Evolutionary conservation across 2,113 vertebrate species (phyloP).

Genomic region (Passer domesticus): DNA sequence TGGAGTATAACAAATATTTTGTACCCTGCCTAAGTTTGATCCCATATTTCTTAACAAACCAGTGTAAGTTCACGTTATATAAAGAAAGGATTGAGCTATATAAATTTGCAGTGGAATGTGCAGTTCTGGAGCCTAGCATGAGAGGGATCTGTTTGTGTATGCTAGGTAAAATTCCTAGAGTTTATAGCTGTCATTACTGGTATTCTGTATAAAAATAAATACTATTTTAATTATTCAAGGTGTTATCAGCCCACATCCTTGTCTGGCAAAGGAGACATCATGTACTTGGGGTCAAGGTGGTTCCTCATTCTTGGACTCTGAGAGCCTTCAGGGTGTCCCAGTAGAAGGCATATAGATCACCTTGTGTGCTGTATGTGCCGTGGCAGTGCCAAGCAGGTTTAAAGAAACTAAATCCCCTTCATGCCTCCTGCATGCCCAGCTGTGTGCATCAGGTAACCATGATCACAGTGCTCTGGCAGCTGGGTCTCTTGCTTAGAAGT

Average conservation of each 20-base stretch:
- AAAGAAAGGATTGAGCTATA: not conserved
- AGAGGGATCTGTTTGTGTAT: not conserved
- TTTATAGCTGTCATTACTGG: not conserved
- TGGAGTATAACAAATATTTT: not conserved
- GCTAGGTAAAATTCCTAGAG: not conserved
- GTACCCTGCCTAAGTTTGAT: not conserved
- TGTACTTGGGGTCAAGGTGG: not conserved
- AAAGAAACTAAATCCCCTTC: not conserved
- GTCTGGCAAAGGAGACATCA: not conserved
- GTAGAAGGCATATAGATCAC: not conserved
- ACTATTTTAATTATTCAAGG: not conserved
- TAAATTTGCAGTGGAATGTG: not conserved
- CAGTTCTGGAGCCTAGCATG: not conserved
- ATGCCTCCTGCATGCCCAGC: not conserved
- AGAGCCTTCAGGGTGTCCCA: not conserved
- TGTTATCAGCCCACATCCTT: not conserved
- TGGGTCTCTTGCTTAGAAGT: not conserved
- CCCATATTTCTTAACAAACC: not conserved
- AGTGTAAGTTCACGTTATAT: not conserved
- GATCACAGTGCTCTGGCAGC: not conserved
- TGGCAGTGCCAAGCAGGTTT: not conserved
- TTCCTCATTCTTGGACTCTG: not conserved
- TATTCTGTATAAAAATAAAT: not conserved
- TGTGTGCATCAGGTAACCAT: not conserved
- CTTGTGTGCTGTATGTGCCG: not conserved